Evolutionary conservation across 2,888 invertebrate species (phyloP).

Genomic region (Rhagonycha lutea): DNA sequence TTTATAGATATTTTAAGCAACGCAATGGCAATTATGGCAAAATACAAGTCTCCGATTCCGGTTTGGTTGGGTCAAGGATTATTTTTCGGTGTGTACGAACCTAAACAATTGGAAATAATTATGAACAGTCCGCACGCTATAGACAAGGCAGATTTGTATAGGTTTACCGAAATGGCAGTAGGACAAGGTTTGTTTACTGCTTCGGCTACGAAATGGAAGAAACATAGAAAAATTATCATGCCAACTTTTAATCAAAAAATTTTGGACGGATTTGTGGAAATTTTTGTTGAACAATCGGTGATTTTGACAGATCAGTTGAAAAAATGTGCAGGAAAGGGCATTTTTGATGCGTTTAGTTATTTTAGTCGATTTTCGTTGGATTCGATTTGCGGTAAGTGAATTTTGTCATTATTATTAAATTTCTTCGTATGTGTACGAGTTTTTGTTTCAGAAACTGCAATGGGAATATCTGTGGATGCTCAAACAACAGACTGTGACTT

Average conservation of each 20-base stretch:
- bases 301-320: conserved; percentile 57
- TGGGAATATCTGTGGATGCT: conserved; percentile 55
- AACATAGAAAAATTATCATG: conserved; percentile 62
- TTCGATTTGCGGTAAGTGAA: not conserved
- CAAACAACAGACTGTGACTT: conserved; percentile 64
- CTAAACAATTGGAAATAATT: conserved; percentile 42
- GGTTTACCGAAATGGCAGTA: conserved; percentile 10
- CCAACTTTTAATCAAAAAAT: conserved; percentile 68
- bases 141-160: conserved; percentile 35
- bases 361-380: not conserved
- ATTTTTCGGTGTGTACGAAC: conserved; percentile 39
- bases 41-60: conserved; percentile 5
- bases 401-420: not conserved
- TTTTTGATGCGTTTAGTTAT: conserved; percentile 58
- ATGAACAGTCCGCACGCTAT: conserved; percentile 37
- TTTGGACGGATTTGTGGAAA: conserved; percentile 63
- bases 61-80: conserved; percentile 42
- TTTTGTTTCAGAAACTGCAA: not conserved
- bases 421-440: conserved; percentile 65
- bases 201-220: conserved; percentile 57
- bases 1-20: not conserved
- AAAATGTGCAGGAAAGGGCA: conserved; percentile 49
- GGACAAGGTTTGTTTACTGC: conserved; percentile 32
- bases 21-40: not conserved
- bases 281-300: conserved; percentile 64